phyloP scores from a whole-genome alignment of 2,888 invertebrate genomes.

The Drosophila testacea region DNA sequence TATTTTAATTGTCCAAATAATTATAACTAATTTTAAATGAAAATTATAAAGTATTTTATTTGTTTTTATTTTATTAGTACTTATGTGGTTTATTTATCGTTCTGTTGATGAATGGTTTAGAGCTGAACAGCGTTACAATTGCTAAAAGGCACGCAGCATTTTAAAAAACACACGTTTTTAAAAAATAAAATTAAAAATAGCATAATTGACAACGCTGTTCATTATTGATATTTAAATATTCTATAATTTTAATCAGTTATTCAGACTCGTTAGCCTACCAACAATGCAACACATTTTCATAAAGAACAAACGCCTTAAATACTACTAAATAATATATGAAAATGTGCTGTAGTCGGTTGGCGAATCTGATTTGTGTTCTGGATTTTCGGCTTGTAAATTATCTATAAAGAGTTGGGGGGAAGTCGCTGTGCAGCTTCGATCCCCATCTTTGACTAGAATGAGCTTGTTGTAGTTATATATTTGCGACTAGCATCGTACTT shows the following conservation, averaged over 20 bases:
- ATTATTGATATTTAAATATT: slow-evolving; percentile 3
- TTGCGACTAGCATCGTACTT: slow-evolving; percentile 60
- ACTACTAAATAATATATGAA: slow-evolving; percentile 72
- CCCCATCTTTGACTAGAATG: slow-evolving; percentile 52
- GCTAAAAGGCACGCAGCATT: slow-evolving; percentile 93
- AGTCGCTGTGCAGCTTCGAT: slow-evolving; percentile 28
- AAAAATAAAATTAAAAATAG: slow-evolving; percentile 78
- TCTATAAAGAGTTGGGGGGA: slow-evolving; percentile 30
- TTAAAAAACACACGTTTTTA: slow-evolving; percentile 86
- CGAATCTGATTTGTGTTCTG: slow-evolving; percentile 27
- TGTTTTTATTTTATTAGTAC: slow-evolving; percentile 17
- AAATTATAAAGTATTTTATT: slow-evolving; percentile 53
- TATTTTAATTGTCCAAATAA: slow-evolving; percentile 47
- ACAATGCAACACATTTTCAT: slow-evolving; percentile 33
- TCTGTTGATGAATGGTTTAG: slow-evolving; percentile 19
- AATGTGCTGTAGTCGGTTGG: slow-evolving; percentile 24
- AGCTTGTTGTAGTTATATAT: slow-evolving; percentile 30
- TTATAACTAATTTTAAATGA: slow-evolving; percentile 50
- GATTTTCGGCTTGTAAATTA: slow-evolving; percentile 31
- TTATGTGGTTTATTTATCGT: slow-evolving; percentile 20
- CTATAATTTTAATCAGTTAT: slow-evolving; percentile 21
- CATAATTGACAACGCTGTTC: slow-evolving; percentile 57
- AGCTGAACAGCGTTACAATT: slow-evolving; percentile 86
- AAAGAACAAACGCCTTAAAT: slow-evolving; percentile 74
- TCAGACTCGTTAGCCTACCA: neutral